These are phyloP conservation scores for Drosophila ustulata DNA, from an alignment of 2,888 invertebrate species.

Conservation along the genomic window DNA sequence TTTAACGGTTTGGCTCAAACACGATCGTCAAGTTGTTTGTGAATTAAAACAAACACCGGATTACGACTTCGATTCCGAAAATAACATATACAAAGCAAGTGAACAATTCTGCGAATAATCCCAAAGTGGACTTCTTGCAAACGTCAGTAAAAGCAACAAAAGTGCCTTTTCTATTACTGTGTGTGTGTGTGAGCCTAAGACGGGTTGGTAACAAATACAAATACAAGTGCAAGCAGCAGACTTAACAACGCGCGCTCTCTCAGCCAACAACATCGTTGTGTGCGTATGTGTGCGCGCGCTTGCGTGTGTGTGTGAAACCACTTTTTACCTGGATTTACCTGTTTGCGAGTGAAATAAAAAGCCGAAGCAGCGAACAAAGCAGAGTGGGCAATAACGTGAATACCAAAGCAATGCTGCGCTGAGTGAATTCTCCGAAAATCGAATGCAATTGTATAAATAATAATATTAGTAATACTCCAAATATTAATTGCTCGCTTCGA, in stretches of 20 bases:
- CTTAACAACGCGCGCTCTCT: constrained; percentile 38
- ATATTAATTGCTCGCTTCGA: constrained; percentile 34
- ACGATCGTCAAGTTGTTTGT: constrained; percentile 39
- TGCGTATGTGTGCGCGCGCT: constrained; percentile 47
- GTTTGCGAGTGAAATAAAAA: constrained; percentile 68
- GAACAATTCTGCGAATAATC: constrained; percentile 36
- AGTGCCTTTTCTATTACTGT: constrained; percentile 42
- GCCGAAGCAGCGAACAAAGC: constrained; percentile 53
- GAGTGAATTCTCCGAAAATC: constrained; percentile 28
- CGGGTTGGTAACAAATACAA: not conserved
- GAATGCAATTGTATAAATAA: constrained; percentile 19
- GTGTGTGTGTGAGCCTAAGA: constrained; percentile 11
- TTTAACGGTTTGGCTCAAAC: constrained; percentile 47
- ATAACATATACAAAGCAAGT: constrained; percentile 3
- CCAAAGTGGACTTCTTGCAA: constrained; percentile 30
- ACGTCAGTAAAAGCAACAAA: constrained; percentile 48
- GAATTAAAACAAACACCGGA: constrained; percentile 38
- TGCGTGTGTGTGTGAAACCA: constrained; percentile 72
- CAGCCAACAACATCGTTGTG: constrained; percentile 21
- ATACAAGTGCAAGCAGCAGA: constrained; percentile 3
- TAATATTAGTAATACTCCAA: constrained; percentile 9
- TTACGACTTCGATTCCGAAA: constrained; percentile 5
- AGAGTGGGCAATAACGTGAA: constrained; percentile 38
- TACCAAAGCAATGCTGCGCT: constrained; percentile 38
- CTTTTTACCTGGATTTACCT: constrained; percentile 84